Base-by-base conservation (phyloP, 2,797 vertebrate species). In the Acanthurus lineatus region DNA sequence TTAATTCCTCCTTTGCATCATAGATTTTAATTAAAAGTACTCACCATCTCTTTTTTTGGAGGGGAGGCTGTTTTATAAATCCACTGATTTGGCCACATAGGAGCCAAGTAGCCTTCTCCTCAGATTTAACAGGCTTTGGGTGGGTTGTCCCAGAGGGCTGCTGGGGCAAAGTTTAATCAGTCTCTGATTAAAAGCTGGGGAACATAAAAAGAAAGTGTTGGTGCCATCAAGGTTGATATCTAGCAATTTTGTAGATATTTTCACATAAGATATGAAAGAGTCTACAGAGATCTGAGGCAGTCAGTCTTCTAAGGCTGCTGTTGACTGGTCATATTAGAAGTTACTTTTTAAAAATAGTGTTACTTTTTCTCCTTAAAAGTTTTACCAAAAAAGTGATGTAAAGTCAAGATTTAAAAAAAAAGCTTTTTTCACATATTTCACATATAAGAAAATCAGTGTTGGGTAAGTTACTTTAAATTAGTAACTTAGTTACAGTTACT, bases 131-230 rank as follows among this genome's bases (percentile, higher is more conserved):
- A 77, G 54, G 56, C 64, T 74, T 60, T 69, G 20, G 57, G 51
- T 79, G 45, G 15, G 6, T 72, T 77, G 15, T 77, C 71, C 65
- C 66, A 12, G 52, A 68, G 49, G 81, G 56, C 35, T 17, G 25
- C 69, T 61, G 73, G 79, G 76, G 65, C 68, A 75, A 69, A 76
- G 76, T 87, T 64, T 77, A 89, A 88, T 88, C 81, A 64, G 42
- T 74, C 65, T 17, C 59, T 79, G 60, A 83, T 85, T 85, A 81
- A 86, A 80, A 88, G 75, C 51, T 58, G 47, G 44, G 49, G 28
- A 76, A 72, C 64, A 67, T 32, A 73, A 84, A 77, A 32, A 53
- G 42, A 53, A 82, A 53, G 63, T 77, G 35, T 19, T 15, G 11
- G 22, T 63, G n/a, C 17, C 81, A 52, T 80, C 11, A 59, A 66